Base-by-base conservation (phyloP, 1,140 invertebrate genomes). In the Leptoteleia sp. region DNA sequence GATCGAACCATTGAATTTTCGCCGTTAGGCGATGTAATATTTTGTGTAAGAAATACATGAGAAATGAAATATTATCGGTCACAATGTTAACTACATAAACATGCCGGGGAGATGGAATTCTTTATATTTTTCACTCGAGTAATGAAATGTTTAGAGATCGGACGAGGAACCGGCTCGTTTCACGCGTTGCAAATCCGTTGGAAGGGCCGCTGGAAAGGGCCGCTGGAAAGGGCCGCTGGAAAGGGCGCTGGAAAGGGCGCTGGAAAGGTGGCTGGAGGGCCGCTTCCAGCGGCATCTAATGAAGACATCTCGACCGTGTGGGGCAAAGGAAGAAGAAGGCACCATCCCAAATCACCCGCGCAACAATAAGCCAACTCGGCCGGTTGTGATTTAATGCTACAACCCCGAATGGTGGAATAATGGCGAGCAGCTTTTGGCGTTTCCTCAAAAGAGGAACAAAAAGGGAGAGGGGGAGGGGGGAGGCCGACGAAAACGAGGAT, bases 271-370 rank as follows among this genome's bases (percentile, higher is more conserved):
- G n/a, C n/a, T n/a, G n/a, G n/a, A 61, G 40, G 33, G 22, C 54
- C 42, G 35, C 33, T 40, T 62, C 38, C 33, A 25, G 17, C 45
- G 13, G 52, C 48, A 13, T 47, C 77, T 85, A 85, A 85, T 85
- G 84, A 85, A 85, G 84, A 84, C 81, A 82, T 85, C 81, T 80
- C 70, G 65, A 59, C 43, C 71, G 64, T 47, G 67, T 76, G 67
- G 61, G n/a, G n/a, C n/a, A n/a, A n/a, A n/a, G 57, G 8, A 40
- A 67, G 71, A 78, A 43, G 62, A 81, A 50, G 68, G 50, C 48
- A 61, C 59, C 37, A 45, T 77, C 68, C 48, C 61, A 59, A 82
- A 80, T 82, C 79, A 82, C 64, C 62, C 62, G 64, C 70, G n/a
- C n/a, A n/a, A 83, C 81, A 84, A 84, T 81, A 70, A 59, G 47